phyloP scores from a whole-genome alignment of 2,888 invertebrate genomes.

The Beris morrisii region DNA sequence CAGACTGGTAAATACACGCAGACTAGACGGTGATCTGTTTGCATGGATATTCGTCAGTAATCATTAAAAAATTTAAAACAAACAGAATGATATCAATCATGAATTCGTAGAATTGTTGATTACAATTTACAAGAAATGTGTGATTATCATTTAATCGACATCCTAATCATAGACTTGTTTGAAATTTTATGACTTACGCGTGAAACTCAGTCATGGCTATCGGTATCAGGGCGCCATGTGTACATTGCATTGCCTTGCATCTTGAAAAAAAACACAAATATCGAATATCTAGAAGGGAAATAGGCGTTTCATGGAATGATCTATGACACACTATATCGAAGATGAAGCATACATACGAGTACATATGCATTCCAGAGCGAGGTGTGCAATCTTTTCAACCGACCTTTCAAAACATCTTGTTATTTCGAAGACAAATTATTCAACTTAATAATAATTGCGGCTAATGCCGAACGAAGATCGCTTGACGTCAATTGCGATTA shows the following conservation, averaged over 20 bases:
- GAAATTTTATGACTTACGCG: neutral
- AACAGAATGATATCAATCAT: neutral
- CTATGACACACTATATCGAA: too few species aligned
- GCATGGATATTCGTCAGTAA: too few species aligned
- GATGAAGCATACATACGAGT: too few species aligned
- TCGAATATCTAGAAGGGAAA: neutral
- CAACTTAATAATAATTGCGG: too few species aligned
- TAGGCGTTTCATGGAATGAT: neutral
- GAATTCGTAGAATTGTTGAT: neutral
- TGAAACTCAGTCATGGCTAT: neutral
- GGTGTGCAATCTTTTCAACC: too few species aligned
- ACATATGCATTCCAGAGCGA: too few species aligned
- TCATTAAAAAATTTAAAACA: too few species aligned
- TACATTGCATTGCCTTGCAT: neutral
- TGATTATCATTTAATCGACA: neutral
- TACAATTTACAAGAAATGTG: neutral
- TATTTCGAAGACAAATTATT: too few species aligned
- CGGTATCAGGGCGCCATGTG: neutral
- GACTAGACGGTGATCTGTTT: too few species aligned
- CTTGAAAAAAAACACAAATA: neutral
- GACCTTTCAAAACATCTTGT: too few species aligned
- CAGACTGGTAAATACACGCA: too few species aligned
- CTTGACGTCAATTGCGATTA: conserved; percentile 12
- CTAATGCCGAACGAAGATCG: too few species aligned
- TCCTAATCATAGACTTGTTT: neutral